These are phyloP conservation scores for Tetropium fuscum DNA, from an alignment of 2,888 invertebrate genomes.

Conservation along the genomic window DNA sequence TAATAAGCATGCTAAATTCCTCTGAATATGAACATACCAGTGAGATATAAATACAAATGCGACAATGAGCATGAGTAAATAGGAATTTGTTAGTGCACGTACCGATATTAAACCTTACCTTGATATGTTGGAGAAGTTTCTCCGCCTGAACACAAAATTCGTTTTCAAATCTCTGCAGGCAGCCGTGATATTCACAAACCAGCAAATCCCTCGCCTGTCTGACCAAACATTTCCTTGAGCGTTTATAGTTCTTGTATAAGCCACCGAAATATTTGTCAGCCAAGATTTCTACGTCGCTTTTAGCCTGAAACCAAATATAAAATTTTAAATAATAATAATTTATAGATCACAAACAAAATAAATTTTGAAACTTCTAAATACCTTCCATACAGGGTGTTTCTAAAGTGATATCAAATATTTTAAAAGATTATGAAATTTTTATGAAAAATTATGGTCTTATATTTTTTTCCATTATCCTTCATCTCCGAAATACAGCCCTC, in stretches of 20 bases:
- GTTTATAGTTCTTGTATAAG: conserved; percentile 73
- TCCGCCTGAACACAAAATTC: conserved; percentile 74
- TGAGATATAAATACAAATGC: no score
- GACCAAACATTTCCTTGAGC: conserved; percentile 72
- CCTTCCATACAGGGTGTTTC: no score
- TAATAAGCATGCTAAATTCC: no score
- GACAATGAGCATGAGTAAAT: neutral
- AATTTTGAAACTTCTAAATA: no score
- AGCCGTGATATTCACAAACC: conserved; percentile 75
- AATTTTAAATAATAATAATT: no score
- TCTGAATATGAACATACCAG: no score
- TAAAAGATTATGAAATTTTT: no score
- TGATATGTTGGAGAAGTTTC: conserved; percentile 69
- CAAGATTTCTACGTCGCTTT: conserved; percentile 65
- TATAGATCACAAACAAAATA: no score
- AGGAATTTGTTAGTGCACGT: conserved; percentile 2
- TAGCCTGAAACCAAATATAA: conserved; percentile 62
- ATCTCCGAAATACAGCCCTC: no score
- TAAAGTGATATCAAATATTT: no score
- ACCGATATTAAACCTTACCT: conserved; percentile 59
- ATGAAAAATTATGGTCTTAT: no score
- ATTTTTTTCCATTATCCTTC: no score
- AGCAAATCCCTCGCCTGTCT: conserved; percentile 78
- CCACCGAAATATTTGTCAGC: conserved; percentile 74
- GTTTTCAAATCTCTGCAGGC: conserved; percentile 72